Percentiles rank a stretch among this genome's conserved stretches.
Conservation (phyloP, 2,113 vertebrate genomes). For the Callionymus lyra region DNA sequence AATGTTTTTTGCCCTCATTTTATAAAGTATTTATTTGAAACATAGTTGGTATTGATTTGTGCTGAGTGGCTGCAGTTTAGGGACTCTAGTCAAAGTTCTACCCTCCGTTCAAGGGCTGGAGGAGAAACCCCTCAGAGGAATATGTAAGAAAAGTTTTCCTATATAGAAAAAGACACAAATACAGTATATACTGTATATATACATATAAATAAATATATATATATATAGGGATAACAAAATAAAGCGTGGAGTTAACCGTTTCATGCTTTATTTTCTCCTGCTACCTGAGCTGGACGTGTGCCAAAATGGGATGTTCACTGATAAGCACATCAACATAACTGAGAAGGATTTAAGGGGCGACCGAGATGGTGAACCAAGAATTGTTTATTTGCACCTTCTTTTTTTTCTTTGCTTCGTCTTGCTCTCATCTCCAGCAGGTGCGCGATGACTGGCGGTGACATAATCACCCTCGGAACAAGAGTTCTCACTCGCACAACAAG, state of each 20-base stretch:
- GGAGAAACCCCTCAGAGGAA: conserved; percentile 30
- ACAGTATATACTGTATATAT: no score
- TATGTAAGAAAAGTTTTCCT: conserved; percentile 1
- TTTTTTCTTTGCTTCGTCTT: background rate
- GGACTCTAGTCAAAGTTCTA: background rate
- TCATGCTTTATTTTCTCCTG: conserved; percentile 4
- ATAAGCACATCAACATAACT: conserved; percentile 49
- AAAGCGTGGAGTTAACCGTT: no score
- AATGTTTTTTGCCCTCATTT: conserved; percentile 33
- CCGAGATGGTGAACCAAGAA: no score
- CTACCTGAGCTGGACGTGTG: conserved; percentile 29
- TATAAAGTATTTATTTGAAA: conserved; percentile 51
- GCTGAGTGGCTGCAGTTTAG: conserved; percentile 16
- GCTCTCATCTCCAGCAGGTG: conserved; percentile 14
- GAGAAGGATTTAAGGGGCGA: no score
- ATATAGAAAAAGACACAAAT: no score
- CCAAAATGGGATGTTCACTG: conserved; percentile 39
- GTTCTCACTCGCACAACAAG: conserved; percentile 12
- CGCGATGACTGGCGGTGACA: conserved; percentile 11
- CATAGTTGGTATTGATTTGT: conserved; percentile 24
- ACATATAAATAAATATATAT: background rate
- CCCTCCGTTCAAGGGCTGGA: conserved; percentile 26
- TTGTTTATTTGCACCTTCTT: no score
- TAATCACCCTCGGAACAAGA: conserved; percentile 18
- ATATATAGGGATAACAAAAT: background rate